phyloP scores from a whole-genome alignment of 2,797 vertebrate species.

The Sardinella longiceps region DNA sequence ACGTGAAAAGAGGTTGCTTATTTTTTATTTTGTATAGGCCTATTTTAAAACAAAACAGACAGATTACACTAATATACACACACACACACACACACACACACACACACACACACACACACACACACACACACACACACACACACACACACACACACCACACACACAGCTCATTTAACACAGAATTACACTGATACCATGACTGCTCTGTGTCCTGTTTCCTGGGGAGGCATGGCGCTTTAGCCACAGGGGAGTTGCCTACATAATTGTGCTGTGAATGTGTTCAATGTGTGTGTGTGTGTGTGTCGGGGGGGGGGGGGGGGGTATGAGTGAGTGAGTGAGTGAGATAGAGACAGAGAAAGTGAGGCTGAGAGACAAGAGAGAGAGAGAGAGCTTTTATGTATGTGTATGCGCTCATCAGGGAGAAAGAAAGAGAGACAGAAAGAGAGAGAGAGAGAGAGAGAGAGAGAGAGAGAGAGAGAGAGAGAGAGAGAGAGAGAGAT shows the following conservation, averaged over 20 bases:
- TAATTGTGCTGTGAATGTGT: background rate
- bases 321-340: background rate
- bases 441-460: background rate
- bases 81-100: background rate
- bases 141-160: background rate
- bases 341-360: background rate
- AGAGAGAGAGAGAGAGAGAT: background rate
- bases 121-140: background rate
- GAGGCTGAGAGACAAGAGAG: background rate
- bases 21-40: background rate
- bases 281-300: slow-evolving; percentile 8
- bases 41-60: background rate
- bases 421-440: background rate
- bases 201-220: background rate
- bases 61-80: background rate
- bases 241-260: background rate
- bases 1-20: background rate
- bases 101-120: background rate
- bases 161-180: background rate
- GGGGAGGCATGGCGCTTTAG: background rate
- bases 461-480: background rate
- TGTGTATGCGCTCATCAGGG: background rate
- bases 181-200: background rate
- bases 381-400: background rate
- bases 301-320: too few relatives aligned